Evolutionary conservation across 2,888 invertebrate species (phyloP), one percentile per base, ranked within the genome.

Genomic region (Nymphalis urticae): DNA sequence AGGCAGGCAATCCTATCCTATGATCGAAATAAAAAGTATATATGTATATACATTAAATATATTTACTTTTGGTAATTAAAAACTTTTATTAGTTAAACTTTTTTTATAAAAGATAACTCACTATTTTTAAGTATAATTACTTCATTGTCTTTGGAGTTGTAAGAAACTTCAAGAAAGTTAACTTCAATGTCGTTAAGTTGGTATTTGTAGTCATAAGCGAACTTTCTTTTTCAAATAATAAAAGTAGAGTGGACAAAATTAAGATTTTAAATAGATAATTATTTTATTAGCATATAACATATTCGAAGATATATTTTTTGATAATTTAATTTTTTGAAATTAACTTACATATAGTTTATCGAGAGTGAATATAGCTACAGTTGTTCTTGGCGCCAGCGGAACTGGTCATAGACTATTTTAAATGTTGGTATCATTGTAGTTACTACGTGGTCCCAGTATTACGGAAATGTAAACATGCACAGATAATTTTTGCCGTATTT

Each of bases 381-480:
- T 72, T 68, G 65, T 71, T 42, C 66, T 75, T 76, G 75, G 76
- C 76, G 76, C 76, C 90, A 92, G 86, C 89, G 90, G 89, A 91
- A 88, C 82, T 85, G 82, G 81, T 81, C 82, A 77, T 75, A 75
- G 70, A 70, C 56, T 71, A 67, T 75, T 74, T 74, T 71, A 76
- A 68, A 82, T 74, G 89, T 89, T 92, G 92, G 90, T 77, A 85
- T 48, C 4, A 68, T 82, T 88, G 92, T 82, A 81, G 77, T 84
- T 89, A 87, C 90, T 92, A 92, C 92, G 92, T 92, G 92, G 91
- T 92, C 86, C 86, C 84, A 82, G 85, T 84, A 82, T 85, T 82
- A 86, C 88, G 82, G 88, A 87, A 90, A 92, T 90, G 91, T 92
- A 92, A 92, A 92, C 92, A 92, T 88, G 86, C 83, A 82, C 80